Evolutionary conservation across 2,113 vertebrate genomes (phyloP), one percentile per base, ranked within the genome.

Genomic region (Trichechus manatus): DNA sequence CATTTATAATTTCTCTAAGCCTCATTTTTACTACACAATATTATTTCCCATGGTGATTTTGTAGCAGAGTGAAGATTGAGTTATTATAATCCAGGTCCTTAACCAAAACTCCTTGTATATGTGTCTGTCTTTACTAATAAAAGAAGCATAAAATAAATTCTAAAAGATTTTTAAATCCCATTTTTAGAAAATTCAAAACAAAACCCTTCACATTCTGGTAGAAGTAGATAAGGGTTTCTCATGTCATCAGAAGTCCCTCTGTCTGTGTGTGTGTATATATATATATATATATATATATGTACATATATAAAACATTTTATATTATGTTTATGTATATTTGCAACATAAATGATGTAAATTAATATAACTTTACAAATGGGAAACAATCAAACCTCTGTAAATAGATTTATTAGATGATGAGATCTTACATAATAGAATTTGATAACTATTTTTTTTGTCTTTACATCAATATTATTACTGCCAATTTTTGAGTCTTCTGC

Each of bases 391-490:
- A 2, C 17, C 64, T 53, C 0, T 53, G 23, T 6, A 94, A 89
- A 66, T 86, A 29, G 81, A 86, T 92, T 59, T 77, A 92, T 83
- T 84, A 53, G 42, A 56, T 50, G 56, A 36, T 84, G 20, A 86
- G 20, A 56, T 6, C 17, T 82, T 78, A 91, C 5, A n/a, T 77
- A 68, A 42, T 61, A 31, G 44, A 7, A 70, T 89, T 83, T 82
- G 64, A 15, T 72, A 61, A 56, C 29, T 47, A 59, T 94, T 92
- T 39, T 36, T 47, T 64, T 94, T 92, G n/a, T 36, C 10, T 77
- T 90, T 66, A 64, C 59, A 56, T 86, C 68, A 63, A 87, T 78
- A 72, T 82, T 85, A n/a, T 4, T 75, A 5, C 39, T 50, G 19
- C 33, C 64, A 80, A 87, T 95, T 92, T 13, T 59, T 92, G 7